phyloP scores from a whole-genome alignment of 2,888 invertebrate species.

The Lithophane ornitopus region DNA sequence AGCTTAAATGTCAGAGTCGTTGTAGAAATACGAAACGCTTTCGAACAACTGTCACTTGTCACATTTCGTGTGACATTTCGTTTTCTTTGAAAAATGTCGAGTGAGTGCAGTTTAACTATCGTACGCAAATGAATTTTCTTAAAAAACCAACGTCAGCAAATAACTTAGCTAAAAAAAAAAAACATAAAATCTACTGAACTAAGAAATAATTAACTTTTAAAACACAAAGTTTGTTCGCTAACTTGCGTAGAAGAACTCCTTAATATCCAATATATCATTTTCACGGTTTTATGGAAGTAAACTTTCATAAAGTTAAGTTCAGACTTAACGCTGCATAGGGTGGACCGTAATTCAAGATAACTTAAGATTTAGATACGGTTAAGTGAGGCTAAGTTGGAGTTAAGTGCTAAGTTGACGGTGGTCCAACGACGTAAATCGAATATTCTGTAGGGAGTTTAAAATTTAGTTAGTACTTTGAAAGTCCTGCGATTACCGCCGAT shows the following conservation, averaged over 20 bases:
- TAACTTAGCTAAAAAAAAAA: conserved; percentile 3
- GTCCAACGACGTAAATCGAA: conserved; percentile 68
- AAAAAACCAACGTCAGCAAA: not conserved
- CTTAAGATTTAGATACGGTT: conserved; percentile 83
- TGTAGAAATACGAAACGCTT: too few species aligned
- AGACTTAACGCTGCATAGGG: conserved; percentile 80
- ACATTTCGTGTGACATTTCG: too few species aligned
- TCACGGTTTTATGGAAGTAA: conserved; percentile 76
- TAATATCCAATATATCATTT: conserved; percentile 76
- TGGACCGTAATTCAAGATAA: conserved; percentile 81
- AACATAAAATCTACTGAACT: conserved; percentile 25
- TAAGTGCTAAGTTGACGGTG: conserved; percentile 80
- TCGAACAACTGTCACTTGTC: too few species aligned
- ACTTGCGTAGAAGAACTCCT: conserved; percentile 46
- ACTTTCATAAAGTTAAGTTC: conserved; percentile 76
- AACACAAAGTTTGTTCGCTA: conserved; percentile 37
- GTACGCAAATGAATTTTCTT: not conserved
- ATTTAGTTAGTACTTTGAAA: conserved; percentile 66
- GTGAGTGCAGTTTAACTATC: not conserved
- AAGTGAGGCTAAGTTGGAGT: conserved; percentile 82
- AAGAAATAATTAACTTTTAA: conserved; percentile 57
- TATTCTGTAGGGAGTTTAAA: conserved; percentile 72
- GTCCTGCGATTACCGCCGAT: conserved; percentile 51
- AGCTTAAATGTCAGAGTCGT: too few species aligned
- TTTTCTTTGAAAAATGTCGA: not conserved